A percentile compares a stretch with the other conserved stretches of the same genome.
Conservation (phyloP, 30 jellyfish, hydroid and myxozoan genomes). For the Aurelia coerulea region DNA sequence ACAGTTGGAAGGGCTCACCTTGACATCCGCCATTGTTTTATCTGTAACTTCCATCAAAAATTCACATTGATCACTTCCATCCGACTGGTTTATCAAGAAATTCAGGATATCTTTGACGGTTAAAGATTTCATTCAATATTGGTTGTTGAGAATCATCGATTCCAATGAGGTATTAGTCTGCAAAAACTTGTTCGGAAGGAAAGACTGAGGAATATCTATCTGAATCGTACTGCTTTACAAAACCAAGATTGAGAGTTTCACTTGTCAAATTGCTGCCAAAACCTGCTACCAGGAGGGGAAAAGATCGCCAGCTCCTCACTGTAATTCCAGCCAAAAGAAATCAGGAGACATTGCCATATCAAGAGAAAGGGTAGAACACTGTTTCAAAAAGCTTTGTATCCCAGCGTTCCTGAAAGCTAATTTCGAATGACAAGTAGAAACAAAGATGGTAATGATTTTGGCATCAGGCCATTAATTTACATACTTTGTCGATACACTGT, state of each 20-base stretch:
- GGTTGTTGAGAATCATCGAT: too few relatives aligned
- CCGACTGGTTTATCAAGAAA: conserved; percentile 49
- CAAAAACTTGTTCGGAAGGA: not conserved
- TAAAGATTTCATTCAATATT: conserved; percentile 6
- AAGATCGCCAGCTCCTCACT: too few relatives aligned
- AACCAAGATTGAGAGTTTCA: not conserved
- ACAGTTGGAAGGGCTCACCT: conserved; percentile 44
- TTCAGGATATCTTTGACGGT: conserved; percentile 69
- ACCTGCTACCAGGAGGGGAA: too few relatives aligned
- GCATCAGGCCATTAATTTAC: too few relatives aligned
- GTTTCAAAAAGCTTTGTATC: too few relatives aligned
- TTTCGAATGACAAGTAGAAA: too few relatives aligned
- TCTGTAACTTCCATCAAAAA: conserved; percentile 97
- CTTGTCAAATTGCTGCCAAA: too few relatives aligned
- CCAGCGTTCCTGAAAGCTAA: too few relatives aligned
- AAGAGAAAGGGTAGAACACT: conserved; percentile 14
- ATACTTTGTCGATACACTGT: too few relatives aligned
- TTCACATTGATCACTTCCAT: conserved; percentile 77
- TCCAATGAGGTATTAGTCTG: not conserved
- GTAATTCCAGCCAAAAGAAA: too few relatives aligned
- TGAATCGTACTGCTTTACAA: not conserved
- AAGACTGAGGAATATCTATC: not conserved
- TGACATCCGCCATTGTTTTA: conserved; percentile 97
- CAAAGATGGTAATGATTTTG: too few relatives aligned
- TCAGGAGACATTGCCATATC: not conserved